These are phyloP conservation scores for Atherinosoma microstoma DNA, from an alignment of 2,797 vertebrate genomes.

Conservation along the genomic window DNA sequence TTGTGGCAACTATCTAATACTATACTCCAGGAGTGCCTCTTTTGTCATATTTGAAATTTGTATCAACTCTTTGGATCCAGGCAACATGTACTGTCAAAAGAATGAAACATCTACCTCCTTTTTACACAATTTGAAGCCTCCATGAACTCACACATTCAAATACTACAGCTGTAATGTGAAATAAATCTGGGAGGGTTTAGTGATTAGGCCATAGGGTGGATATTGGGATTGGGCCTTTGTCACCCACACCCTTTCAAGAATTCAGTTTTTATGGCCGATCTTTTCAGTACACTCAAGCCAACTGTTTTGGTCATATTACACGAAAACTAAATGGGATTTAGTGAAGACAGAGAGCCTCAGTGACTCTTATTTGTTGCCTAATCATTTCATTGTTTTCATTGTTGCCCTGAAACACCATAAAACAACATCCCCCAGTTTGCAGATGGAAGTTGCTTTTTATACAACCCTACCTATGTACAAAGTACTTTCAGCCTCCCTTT, in stretches of 20 bases:
- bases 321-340: constrained; percentile 25
- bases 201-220: constrained; percentile 4
- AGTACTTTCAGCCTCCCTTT: neutral
- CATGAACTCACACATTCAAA: constrained; percentile 1
- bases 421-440: neutral
- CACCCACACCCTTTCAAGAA: constrained; percentile 33
- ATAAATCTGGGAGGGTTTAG: neutral
- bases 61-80: neutral
- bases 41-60: neutral
- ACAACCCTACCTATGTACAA: neutral
- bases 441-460: neutral
- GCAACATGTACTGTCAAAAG: neutral
- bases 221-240: neutral
- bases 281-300: constrained; percentile 20
- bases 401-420: constrained; percentile 39
- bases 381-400: constrained; percentile 41
- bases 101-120: neutral
- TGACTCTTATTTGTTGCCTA: constrained; percentile 33
- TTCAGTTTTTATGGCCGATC: neutral
- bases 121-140: neutral
- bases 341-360: constrained; percentile 8
- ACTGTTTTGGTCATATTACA: constrained; percentile 34
- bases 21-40: neutral
- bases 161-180: constrained; percentile 2
- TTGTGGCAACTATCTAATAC: neutral